Base-by-base conservation (phyloP, 2,797 vertebrate genomes). In the Champsocephalus gunnari region DNA sequence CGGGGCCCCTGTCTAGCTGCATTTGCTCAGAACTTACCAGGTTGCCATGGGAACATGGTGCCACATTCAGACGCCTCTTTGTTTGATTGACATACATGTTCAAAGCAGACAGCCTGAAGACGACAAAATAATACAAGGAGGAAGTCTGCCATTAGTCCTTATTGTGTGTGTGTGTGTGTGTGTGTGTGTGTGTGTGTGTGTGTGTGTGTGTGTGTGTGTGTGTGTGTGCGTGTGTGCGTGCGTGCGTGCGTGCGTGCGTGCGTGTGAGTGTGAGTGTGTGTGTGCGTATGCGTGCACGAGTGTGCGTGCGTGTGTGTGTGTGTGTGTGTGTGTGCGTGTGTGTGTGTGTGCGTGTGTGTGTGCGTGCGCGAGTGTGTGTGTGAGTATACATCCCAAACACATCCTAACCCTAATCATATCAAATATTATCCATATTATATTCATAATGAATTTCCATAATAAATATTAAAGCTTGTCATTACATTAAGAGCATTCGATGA, bases 101-200 rank as follows among this genome's bases (percentile, higher is more conserved):
- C 93, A 87, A 92, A 83, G 86, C 92, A 90, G 82, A 89, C 93
- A 92, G 84, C 88, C 92, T 90, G 87, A 93, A 94, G 94, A 96
- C 93, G 93, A 90, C 85, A 19, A 80, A 90, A 96, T 95, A 96
- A 96, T 94, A 93, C 87, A 84, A 89, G 94, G 93, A 92, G 95
- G 95, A 96, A 96, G 95, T 95, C 90, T 79, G 89, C 88, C 95
- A 93, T 94, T 95, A 94, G 95, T 93, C 92, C 94, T 95, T 95
- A 95, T 95, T 95, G 93, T 95, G 5, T 38, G 5, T 38, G 34
- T 38, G 34, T 38, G 34, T 95, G 93, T 95, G 5, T 38, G 5
- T 38, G 34, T 38, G 34, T 38, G 34, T 8, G 34, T 38, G 34
- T 8, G 34, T 34, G 60, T 66, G 58, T 19, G 64, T 56, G 53